Evolutionary conservation across 1,140 invertebrate genomes (phyloP).

Genomic region (Druon quercuslanigerum): DNA sequence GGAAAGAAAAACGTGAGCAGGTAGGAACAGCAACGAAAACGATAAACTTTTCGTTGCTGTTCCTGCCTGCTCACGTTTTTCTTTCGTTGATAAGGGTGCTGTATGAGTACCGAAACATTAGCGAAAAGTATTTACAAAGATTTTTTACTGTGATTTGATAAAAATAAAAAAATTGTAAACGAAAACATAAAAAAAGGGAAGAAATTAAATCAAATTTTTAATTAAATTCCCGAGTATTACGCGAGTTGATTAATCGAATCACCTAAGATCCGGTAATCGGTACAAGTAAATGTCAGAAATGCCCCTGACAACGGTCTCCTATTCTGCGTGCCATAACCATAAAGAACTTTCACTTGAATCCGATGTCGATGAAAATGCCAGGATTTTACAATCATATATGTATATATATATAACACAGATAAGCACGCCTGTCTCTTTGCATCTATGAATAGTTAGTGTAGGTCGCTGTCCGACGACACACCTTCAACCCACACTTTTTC

Average conservation of each 20-base stretch:
- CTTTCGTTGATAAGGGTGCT: no score
- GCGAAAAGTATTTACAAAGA: no score
- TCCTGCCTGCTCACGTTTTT: no score
- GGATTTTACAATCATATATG: constrained; percentile 36
- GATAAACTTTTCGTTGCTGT: no score
- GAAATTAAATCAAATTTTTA: no score
- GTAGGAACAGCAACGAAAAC: no score
- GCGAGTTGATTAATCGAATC: not conserved
- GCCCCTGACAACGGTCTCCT: constrained; percentile 37
- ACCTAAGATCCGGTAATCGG: not conserved
- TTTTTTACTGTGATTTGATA: no score
- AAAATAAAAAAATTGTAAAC: no score
- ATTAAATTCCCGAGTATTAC: no score
- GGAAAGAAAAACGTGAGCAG: no score
- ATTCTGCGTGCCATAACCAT: constrained; percentile 30
- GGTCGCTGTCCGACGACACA: constrained; percentile 17
- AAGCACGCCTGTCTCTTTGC: not conserved
- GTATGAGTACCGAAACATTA: no score
- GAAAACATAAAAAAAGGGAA: no score
- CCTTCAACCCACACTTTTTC: constrained; percentile 20
- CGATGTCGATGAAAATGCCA: constrained; percentile 45
- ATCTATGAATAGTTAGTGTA: constrained; percentile 5
- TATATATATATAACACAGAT: not conserved
- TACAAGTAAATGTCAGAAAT: constrained; percentile 42
- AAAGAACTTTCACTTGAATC: constrained; percentile 44